A percentile compares a stretch with the other conserved stretches of the same genome.
phyloP scores from a whole-genome alignment of 2,888 invertebrate genomes.

The Scaptomyza parva region DNA sequence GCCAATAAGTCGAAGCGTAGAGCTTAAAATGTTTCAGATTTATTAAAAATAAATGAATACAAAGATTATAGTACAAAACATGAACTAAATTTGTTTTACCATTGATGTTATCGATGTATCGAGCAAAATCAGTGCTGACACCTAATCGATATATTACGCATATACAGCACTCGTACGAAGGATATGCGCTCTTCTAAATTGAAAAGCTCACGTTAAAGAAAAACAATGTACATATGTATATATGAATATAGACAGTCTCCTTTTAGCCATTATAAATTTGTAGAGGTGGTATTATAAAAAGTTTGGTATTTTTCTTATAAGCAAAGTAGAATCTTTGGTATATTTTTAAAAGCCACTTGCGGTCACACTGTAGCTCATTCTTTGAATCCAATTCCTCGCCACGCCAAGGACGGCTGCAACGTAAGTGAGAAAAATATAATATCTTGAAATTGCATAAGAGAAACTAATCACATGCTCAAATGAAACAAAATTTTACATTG shows the following conservation, averaged over 20 bases:
- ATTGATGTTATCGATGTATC: background rate
- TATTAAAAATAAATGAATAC: background rate
- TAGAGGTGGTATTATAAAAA: too few relatives aligned
- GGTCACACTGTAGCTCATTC: constrained; percentile 49
- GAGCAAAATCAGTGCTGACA: too few relatives aligned
- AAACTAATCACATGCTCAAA: constrained; percentile 47
- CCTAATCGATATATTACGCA: too few relatives aligned
- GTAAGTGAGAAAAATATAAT: constrained; percentile 33
- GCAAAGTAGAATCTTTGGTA: constrained; percentile 1
- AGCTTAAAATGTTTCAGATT: too few relatives aligned
- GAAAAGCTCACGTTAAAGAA: too few relatives aligned
- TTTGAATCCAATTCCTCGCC: constrained; percentile 48
- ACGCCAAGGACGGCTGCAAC: constrained; percentile 46
- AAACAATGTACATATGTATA: too few relatives aligned
- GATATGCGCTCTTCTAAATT: too few relatives aligned
- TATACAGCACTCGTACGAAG: too few relatives aligned
- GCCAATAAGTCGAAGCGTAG: too few relatives aligned
- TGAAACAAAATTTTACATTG: background rate
- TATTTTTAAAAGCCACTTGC: background rate
- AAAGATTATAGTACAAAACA: background rate
- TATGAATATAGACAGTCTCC: too few relatives aligned
- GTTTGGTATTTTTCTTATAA: constrained; percentile 16
- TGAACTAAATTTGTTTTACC: background rate
- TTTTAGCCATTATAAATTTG: too few relatives aligned
- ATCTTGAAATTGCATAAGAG: constrained; percentile 50